Base-by-base conservation (phyloP, 1,140 invertebrate species). In the Drosophila eugracilis region DNA sequence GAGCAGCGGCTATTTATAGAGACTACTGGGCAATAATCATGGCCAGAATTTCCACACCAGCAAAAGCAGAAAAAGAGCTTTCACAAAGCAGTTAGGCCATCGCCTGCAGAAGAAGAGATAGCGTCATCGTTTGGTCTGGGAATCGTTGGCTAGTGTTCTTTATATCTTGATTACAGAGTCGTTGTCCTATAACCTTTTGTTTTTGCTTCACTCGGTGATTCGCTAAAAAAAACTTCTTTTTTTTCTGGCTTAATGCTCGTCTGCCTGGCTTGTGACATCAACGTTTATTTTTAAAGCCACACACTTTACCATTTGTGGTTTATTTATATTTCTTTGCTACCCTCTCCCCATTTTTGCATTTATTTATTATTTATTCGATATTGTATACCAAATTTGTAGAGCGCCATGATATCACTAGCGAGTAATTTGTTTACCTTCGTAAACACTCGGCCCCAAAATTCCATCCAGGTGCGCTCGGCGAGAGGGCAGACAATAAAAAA, bases 171-270 rank as follows among this genome's bases (percentile, higher is more conserved):
- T 66, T 73, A 52, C 65, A 71, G 70, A 60, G 83, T 73, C 84
- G 78, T 80, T 89, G 84, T 89, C 84, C 84, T 84, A 66, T 89
- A 89, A 89, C 84, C 85, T 89, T 89, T 78, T 73, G 74, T 77
- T 72, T 76, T 60, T 7, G 55, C 41, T 81, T 57, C 53, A 48
- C 53, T 62, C 41, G 41, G 65, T 57, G 52, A 44, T 60, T 45
- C 17, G 52, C 26, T 14, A 50, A 47, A 17, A 24, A 36, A 39
- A 50, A 65, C 63, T 28, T 48, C 42, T 34, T n/a, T 52, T 49
- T 36, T 48, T 54, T 74, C 42, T 59, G 26, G 36, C n/a, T n/a
- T 44, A 17, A 10, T 19, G 39, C 28, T 32, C 28, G 28, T 41
- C 37, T 34, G 24, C 37, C 14, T 39, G 59, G 54, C 50, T 66